A percentile compares a stretch with the other conserved stretches of the same genome.
These are phyloP conservation scores for Arizona elegans DNA, from an alignment of 2,113 vertebrate genomes.

Conservation along the genomic window DNA sequence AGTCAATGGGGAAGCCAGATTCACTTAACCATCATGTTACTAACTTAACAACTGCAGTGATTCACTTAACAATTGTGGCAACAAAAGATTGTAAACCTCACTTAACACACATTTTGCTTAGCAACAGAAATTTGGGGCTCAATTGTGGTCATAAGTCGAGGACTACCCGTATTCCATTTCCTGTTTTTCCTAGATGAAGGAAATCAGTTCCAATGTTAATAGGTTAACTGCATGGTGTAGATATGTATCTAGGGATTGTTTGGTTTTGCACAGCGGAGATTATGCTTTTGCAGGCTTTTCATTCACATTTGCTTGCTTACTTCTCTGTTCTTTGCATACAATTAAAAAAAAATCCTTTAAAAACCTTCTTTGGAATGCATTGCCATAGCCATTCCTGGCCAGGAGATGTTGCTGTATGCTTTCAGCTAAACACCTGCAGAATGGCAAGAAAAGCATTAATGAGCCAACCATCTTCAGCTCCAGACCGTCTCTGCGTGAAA, in stretches of 20 bases:
- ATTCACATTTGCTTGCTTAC: not conserved
- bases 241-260: not conserved
- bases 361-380: not conserved
- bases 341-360: not conserved
- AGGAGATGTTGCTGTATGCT: conserved; percentile 65
- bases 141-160: not conserved
- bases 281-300: not conserved
- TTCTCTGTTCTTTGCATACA: not conserved
- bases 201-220: not conserved
- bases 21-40: not conserved
- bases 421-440: conserved; percentile 52
- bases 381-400: conserved; percentile 55
- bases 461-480: not conserved
- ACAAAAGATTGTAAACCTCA: not conserved
- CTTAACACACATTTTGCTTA: not conserved
- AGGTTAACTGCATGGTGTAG: not conserved
- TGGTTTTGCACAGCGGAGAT: not conserved
- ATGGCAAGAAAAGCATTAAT: not conserved
- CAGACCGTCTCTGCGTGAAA: accelerated
- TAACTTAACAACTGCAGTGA: not conserved
- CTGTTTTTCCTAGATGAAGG: not conserved
- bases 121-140: not conserved
- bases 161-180: not conserved
- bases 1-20: not conserved
- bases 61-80: not conserved